Evolutionary conservation across 2,797 vertebrate species (phyloP), one percentile per base, ranked within the genome.

Genomic region (Pangasius macronema): DNA sequence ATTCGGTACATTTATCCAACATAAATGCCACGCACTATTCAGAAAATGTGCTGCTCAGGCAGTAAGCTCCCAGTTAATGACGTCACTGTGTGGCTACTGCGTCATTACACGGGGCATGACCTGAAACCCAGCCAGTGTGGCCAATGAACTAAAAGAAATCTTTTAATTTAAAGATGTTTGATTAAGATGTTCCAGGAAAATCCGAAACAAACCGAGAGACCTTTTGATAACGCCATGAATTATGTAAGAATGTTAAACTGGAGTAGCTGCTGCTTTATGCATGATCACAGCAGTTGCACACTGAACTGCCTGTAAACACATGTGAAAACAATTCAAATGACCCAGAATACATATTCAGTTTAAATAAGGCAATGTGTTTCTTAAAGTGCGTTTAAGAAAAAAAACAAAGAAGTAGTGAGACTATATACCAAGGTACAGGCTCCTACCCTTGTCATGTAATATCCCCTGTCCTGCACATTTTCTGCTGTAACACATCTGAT

Each of bases 161-260:
- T 67, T 16, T 36, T 49, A 49, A 46, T 51, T 46, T 51, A 22
- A 39, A 46, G 27, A 59, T 76, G 36, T 30, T 61, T 75, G 57
- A 18, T 77, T 85, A 51, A 24, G 72, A 77, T 49, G 67, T 85
- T 76, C 73, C 8, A 36, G 6, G 83, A 84, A 84, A 72, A 57
- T 57, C 83, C 11, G 9, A 22, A 33, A 68, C 42, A 67, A 55
- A 51, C 30, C 18, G 13, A 4, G 5, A 75, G 83, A n/a, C 39
- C 24, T 22, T 80, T 57, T 36, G 53, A 57, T 24, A 80, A 20
- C 10, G 10, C 13, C 30, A 10, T 36, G 33, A 33, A 11, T 57
- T 57, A 36, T 76, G 11, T 46, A 53, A 77, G 33, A 24, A 57
- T 30, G 18, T 76, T 8, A 75, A 73, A 24, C 20, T 11, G 3